These are phyloP conservation scores for Lophotis ruficrista DNA, from an alignment of 2,113 vertebrate genomes.

Conservation along the genomic window DNA sequence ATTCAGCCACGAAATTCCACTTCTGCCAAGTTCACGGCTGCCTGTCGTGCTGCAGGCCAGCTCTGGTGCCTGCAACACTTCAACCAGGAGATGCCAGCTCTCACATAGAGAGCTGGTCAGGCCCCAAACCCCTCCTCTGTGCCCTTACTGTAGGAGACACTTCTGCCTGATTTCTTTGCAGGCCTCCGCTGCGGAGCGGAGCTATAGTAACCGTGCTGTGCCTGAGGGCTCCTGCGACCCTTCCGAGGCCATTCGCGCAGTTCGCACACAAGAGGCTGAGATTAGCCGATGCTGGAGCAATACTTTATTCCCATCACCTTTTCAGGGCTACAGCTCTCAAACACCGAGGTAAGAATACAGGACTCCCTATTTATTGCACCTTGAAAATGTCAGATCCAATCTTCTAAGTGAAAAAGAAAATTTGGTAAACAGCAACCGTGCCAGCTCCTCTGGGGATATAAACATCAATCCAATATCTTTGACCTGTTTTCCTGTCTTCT, in stretches of 20 bases:
- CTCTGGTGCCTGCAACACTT: neutral
- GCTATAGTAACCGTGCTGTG: neutral
- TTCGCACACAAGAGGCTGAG: neutral
- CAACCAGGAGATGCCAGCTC: neutral
- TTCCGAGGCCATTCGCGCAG: neutral
- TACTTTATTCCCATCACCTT: neutral
- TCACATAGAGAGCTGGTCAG: neutral
- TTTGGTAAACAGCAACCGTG: neutral
- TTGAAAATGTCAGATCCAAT: neutral
- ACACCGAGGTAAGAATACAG: neutral
- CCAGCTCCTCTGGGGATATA: neutral
- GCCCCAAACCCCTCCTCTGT: neutral
- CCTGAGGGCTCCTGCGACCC: neutral
- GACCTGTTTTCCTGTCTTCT: neutral
- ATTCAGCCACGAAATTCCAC: neutral
- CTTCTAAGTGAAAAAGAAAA: neutral
- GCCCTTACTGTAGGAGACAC: neutral
- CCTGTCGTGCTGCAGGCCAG: neutral
- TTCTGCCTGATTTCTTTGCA: neutral
- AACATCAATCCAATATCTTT: neutral
- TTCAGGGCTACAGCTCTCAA: neutral
- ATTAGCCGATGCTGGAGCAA: neutral
- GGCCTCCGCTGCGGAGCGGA: neutral
- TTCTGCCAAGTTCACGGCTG: neutral
- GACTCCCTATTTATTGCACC: neutral